Base-by-base conservation (phyloP, 2,888 invertebrate genomes). In the Anagyrus pseudococci region DNA sequence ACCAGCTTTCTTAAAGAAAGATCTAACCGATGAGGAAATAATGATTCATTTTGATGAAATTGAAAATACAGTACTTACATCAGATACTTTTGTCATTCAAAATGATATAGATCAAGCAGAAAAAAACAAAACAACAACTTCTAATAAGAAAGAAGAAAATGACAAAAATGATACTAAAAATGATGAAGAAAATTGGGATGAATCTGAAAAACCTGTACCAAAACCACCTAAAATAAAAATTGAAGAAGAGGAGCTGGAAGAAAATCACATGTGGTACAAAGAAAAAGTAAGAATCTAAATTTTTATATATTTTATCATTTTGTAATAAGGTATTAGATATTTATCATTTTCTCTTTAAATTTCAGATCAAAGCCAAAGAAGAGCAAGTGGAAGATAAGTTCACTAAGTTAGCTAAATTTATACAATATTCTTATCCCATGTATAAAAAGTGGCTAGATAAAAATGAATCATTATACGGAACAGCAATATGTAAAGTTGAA, bases 361-460 rank as follows among this genome's bases (percentile, higher is more conserved):
- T n/a, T 10, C 53, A 81, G 80, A 68, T 81, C 20, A 66, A 69
- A 33, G 69, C 69, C 7, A 81, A 81, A 68, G 73, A 73, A 37
- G 57, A 62, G 13, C 70, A 71, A 7, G 73, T 79, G 7, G 77
- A 72, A 64, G 78, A 79, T 56, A 72, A 76, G 41, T 64, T 80
- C 2, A 68, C 75, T 3, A 77, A 77, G 65, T 70, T 80, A 29
- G 75, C 80, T 3, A 73, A 75, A 46, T 75, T 79, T 7, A 70
- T 80, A 29, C 76, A 74, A 68, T 70, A 72, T 58, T 76, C 78
- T 47, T 80, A 80, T 69, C 78, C 79, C 22, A 40, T 69, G 29
- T 80, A 80, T 59, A 74, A 75, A 55, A 73, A 72, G 7, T 80
- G 78, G 77, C 67, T 80, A 50, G 75, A 75, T 17, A 71, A 69